phyloP scores from a whole-genome alignment of 1,140 invertebrate genomes.

The Condylostylus longicornis region DNA sequence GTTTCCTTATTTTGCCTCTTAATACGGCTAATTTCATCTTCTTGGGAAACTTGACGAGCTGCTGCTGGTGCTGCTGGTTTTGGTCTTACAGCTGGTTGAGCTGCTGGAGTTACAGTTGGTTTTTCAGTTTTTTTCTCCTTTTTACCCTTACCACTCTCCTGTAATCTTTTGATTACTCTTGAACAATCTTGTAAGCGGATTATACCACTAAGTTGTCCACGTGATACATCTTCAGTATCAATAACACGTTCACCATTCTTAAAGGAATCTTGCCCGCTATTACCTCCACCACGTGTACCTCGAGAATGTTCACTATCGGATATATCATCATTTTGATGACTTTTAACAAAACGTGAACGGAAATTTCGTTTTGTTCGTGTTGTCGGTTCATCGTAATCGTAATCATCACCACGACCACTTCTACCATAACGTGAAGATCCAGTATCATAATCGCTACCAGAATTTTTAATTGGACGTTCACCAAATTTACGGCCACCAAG shows the following conservation, averaged over 20 bases:
- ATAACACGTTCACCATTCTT: slow-evolving; percentile 64
- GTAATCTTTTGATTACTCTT: slow-evolving; percentile 71
- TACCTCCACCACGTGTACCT: slow-evolving; percentile 23
- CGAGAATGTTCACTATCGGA: slow-evolving; percentile 47
- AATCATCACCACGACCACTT: slow-evolving; percentile 38
- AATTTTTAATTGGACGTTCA: slow-evolving; percentile 40
- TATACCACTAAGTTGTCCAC: slow-evolving; percentile 79
- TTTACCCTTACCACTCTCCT: slow-evolving; percentile 62
- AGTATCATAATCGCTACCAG: slow-evolving; percentile 34
- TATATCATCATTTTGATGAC: slow-evolving; percentile 48
- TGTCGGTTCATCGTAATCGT: slow-evolving; percentile 41
- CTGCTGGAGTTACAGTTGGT: slow-evolving; percentile 27
- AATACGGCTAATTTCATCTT: slow-evolving; percentile 77
- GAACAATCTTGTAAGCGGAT: slow-evolving; percentile 77
- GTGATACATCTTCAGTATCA: slow-evolving; percentile 76
- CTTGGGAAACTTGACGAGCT: slow-evolving; percentile 65
- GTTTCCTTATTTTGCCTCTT: slow-evolving; percentile 75
- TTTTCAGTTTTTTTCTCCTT: slow-evolving; percentile 50
- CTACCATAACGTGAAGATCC: slow-evolving; percentile 36
- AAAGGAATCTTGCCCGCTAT: slow-evolving; percentile 39
- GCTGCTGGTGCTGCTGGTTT: slow-evolving; percentile 32
- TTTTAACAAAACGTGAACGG: slow-evolving; percentile 53
- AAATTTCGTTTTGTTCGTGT: slow-evolving; percentile 43
- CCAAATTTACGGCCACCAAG: slow-evolving; percentile 57
- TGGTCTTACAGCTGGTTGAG: slow-evolving; percentile 35